phyloP scores from a whole-genome alignment of 2,797 vertebrate genomes.

The Galaxias olidus region DNA sequence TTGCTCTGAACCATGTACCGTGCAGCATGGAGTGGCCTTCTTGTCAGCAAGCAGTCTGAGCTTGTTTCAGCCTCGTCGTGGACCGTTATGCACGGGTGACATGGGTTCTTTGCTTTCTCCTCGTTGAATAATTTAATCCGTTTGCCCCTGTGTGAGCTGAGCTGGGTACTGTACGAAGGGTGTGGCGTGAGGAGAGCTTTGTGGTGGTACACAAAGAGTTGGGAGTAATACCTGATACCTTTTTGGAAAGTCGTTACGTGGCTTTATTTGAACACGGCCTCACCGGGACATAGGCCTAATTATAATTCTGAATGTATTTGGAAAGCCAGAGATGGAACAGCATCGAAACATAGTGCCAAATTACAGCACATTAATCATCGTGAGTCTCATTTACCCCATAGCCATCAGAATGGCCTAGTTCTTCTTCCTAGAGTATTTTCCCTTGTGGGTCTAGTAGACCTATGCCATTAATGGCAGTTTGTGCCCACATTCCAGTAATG shows the following conservation, averaged over 20 bases:
- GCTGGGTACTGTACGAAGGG: not conserved
- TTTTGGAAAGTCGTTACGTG: not conserved
- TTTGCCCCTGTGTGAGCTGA: conserved; percentile 17
- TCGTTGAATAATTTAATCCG: conserved; percentile 33
- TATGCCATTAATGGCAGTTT: conserved; percentile 6
- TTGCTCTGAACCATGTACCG: too few species aligned
- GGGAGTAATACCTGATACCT: not conserved
- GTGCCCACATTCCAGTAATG: not conserved
- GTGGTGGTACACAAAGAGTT: not conserved
- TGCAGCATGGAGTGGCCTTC: too few species aligned
- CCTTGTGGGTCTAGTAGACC: not conserved
- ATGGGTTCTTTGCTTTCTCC: conserved; percentile 8
- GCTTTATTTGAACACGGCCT: too few species aligned
- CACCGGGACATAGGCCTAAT: too few species aligned
- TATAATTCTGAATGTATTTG: too few species aligned
- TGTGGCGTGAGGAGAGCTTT: not conserved
- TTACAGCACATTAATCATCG: not conserved
- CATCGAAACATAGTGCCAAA: not conserved
- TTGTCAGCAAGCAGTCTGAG: too few species aligned
- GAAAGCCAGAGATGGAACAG: not conserved
- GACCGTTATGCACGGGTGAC: conserved; percentile 9
- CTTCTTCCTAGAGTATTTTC: not conserved
- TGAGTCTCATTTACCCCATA: conserved; percentile 11
- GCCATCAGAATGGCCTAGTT: not conserved
- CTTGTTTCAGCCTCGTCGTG: not conserved